phyloP scores from a whole-genome alignment of 2,797 vertebrate genomes.

The Sciurus vulgaris region DNA sequence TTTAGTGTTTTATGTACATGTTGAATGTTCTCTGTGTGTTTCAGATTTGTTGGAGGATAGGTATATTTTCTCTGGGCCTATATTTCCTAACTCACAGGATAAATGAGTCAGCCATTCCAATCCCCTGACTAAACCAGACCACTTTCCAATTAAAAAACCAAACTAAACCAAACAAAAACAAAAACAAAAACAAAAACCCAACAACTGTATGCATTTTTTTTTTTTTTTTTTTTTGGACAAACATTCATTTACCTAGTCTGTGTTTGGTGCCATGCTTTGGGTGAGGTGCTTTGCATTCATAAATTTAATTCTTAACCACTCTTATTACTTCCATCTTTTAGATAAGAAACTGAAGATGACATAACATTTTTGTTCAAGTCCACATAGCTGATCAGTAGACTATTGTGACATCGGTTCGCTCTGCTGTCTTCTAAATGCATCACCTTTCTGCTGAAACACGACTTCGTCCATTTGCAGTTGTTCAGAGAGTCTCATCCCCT shows the following conservation, averaged over 20 bases:
- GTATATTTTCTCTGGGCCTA: neutral
- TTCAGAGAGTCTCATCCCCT: neutral
- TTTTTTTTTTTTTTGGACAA: too few relatives aligned
- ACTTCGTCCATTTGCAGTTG: neutral
- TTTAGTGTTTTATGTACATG: neutral
- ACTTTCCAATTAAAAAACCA: conserved; percentile 38
- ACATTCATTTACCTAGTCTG: neutral
- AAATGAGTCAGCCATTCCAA: neutral
- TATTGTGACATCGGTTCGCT: neutral
- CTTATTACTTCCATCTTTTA: neutral
- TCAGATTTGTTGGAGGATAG: neutral
- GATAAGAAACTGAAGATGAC: neutral
- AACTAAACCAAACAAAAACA: neutral
- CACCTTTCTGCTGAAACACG: neutral
- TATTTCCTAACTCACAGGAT: neutral
- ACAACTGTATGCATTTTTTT: neutral
- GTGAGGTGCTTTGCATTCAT: neutral
- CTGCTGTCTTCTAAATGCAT: neutral
- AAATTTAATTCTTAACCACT: neutral
- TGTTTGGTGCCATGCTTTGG: neutral
- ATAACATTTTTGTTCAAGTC: neutral
- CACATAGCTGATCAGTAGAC: neutral
- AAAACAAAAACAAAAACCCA: neutral
- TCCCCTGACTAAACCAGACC: neutral
- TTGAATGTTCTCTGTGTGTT: neutral